Evolutionary conservation across 2,113 vertebrate genomes (phyloP).

Genomic region (Colossoma macropomum): DNA sequence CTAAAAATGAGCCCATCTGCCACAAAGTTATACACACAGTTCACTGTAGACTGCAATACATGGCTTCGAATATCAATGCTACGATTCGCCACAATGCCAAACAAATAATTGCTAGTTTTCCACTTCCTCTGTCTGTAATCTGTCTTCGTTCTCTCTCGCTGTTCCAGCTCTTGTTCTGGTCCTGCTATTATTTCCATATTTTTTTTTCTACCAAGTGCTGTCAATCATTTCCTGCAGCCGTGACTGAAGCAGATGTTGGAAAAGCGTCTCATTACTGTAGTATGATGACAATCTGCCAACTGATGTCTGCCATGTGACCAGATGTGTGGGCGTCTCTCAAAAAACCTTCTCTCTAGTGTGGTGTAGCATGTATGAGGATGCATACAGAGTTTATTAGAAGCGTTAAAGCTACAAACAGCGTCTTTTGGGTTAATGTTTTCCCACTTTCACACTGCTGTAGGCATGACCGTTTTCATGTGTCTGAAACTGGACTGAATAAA

Average conservation of each 20-base stretch:
- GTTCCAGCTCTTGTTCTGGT: conserved; percentile 57
- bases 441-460: neutral
- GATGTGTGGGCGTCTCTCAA: conserved; percentile 44
- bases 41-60: neutral
- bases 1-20: conserved; percentile 6
- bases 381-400: neutral
- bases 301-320: conserved; percentile 67
- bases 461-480: neutral
- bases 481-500: neutral
- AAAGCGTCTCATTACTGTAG: conserved; percentile 69
- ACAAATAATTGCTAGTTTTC: conserved; percentile 16
- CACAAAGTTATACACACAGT: neutral
- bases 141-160: conserved; percentile 43
- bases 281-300: conserved; percentile 75
- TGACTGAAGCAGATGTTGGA: conserved; percentile 58
- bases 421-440: neutral
- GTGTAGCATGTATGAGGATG: neutral
- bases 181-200: conserved; percentile 58
- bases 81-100: conserved; percentile 11
- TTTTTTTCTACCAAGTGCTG: conserved; percentile 49
- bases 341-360: conserved; percentile 48
- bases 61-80: neutral
- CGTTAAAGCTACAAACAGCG: neutral
- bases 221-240: conserved; percentile 61
- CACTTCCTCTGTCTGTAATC: conserved; percentile 29